phyloP scores from a whole-genome alignment of 2,888 invertebrate species.

The Urechis unicinctus region DNA sequence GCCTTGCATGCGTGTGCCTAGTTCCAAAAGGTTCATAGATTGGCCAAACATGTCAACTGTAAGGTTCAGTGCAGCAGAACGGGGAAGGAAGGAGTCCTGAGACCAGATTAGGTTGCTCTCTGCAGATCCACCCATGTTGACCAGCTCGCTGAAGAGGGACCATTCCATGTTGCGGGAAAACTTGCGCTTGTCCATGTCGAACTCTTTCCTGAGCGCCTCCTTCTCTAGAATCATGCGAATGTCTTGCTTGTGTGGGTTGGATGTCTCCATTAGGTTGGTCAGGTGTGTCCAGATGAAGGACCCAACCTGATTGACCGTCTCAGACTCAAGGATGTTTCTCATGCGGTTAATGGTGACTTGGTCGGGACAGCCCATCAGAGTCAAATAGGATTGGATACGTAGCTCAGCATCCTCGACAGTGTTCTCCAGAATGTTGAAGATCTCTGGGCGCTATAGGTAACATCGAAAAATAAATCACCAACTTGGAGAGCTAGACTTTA shows the following conservation, averaged over 20 bases:
- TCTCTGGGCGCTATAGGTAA: neutral
- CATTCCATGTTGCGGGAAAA: conserved; percentile 87
- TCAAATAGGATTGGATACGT: conserved; percentile 78
- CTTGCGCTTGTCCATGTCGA: conserved; percentile 78
- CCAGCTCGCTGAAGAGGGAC: conserved; percentile 68
- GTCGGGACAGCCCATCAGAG: conserved; percentile 82
- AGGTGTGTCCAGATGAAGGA: conserved; percentile 94
- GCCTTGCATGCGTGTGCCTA: conserved; percentile 77
- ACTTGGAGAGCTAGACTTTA: no score
- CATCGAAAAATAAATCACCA: neutral
- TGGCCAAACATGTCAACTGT: conserved; percentile 62
- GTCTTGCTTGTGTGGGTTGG: conserved; percentile 74
- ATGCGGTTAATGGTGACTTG: conserved; percentile 53
- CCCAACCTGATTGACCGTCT: conserved; percentile 59
- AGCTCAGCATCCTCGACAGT: conserved; percentile 72
- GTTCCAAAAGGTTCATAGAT: conserved; percentile 77
- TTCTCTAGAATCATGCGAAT: conserved; percentile 79
- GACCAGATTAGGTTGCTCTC: conserved; percentile 49
- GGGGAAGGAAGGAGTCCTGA: conserved; percentile 42
- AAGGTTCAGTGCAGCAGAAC: conserved; percentile 45
- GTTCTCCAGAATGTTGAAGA: conserved; percentile 61
- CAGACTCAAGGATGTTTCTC: conserved; percentile 22
- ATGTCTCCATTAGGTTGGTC: conserved; percentile 77
- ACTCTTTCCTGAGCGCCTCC: conserved; percentile 70
- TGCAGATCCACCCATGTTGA: conserved; percentile 54